Evolutionary conservation across 2,113 vertebrate genomes (phyloP).

Genomic region (Panthera uncia): DNA sequence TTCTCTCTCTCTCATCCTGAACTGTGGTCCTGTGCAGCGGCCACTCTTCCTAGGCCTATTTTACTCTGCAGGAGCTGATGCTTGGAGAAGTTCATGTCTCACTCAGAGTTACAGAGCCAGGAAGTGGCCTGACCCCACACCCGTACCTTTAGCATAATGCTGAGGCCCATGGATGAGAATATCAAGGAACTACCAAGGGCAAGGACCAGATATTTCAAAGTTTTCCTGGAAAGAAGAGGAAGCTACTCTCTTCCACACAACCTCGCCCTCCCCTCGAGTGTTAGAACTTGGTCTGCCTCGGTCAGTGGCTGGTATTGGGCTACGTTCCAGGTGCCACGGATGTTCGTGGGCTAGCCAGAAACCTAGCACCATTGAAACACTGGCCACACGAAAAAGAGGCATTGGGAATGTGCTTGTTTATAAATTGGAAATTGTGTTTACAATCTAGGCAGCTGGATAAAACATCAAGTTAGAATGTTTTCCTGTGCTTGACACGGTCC

Average conservation of each 20-base stretch:
- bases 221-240: not conserved
- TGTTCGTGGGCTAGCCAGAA: not conserved
- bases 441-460: not conserved
- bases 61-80: not conserved
- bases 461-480: not conserved
- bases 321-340: not conserved
- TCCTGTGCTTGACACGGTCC: not conserved
- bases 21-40: rapidly evolving
- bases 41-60: not conserved
- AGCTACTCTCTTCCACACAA: too few relatives aligned
- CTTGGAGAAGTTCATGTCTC: not conserved
- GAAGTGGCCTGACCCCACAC: not conserved
- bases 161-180: not conserved
- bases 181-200: too few relatives aligned
- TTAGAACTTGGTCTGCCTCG: not conserved
- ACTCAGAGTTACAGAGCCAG: not conserved
- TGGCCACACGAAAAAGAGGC: not conserved
- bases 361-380: not conserved
- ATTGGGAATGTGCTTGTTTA: not conserved
- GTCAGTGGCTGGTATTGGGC: not conserved
- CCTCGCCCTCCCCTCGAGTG: not conserved
- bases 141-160: not conserved
- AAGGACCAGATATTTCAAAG: not conserved
- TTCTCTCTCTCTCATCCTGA: not conserved
- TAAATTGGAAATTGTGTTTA: not conserved